phyloP scores from a whole-genome alignment of 1,140 invertebrate genomes.

The Papilio polyxenes region DNA sequence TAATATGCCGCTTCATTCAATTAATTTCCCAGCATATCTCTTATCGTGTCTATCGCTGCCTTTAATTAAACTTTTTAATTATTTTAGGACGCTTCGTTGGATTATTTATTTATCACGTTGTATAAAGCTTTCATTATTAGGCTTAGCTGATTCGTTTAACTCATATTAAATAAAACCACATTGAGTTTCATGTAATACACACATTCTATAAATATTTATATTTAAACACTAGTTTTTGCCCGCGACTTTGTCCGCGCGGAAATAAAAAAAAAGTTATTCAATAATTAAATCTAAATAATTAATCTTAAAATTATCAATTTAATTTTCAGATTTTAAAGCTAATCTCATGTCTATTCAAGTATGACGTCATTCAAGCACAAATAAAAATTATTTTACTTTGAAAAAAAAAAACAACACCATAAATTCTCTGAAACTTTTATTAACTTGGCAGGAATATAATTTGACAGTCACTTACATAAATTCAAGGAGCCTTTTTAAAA shows the following conservation, averaged over 20 bases:
- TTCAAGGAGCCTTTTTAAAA: constrained; percentile 49
- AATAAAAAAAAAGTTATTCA: too few relatives aligned
- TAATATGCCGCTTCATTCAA: constrained; percentile 40
- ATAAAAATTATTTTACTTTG: constrained; percentile 31
- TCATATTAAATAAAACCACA: not conserved
- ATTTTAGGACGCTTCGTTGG: constrained; percentile 53
- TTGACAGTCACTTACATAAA: constrained; percentile 69
- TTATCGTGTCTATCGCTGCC: constrained; percentile 31
- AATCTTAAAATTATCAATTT: too few relatives aligned
- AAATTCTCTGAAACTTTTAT: constrained; percentile 54
- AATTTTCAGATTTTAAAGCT: too few relatives aligned
- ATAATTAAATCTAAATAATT: too few relatives aligned
- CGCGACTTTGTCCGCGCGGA: too few relatives aligned
- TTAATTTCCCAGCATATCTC: constrained; percentile 43
- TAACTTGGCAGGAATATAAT: constrained; percentile 62
- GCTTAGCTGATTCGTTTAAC: not conserved
- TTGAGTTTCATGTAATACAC: not conserved
- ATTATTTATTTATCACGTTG: constrained; percentile 50
- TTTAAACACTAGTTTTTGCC: too few relatives aligned
- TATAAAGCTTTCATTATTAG: not conserved
- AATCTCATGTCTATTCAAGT: not conserved
- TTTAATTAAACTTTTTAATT: constrained; percentile 72
- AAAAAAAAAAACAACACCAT: constrained; percentile 47
- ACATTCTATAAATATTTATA: too few relatives aligned
- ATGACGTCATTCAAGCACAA: constrained; percentile 20